Percentiles rank a stretch among this genome's conserved stretches.
Conservation (phyloP, 2,797 vertebrate genomes). For the Mormyrus hasselquistii region DNA sequence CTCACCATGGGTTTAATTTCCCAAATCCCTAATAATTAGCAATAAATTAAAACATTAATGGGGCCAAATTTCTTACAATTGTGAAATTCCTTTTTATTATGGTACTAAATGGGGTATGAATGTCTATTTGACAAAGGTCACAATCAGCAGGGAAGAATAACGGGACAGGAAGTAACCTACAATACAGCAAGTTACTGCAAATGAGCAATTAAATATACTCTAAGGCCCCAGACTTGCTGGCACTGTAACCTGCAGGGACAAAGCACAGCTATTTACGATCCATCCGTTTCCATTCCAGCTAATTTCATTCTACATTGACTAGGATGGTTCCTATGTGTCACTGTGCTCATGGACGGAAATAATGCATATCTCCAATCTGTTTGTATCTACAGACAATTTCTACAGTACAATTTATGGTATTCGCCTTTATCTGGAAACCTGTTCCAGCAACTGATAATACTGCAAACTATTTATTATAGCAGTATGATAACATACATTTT, state of each 20-base stretch:
- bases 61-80: background rate
- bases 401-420: background rate
- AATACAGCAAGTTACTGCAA: background rate
- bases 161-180: background rate
- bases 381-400: background rate
- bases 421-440: background rate
- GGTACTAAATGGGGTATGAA: background rate
- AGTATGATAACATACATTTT: constrained; percentile 5
- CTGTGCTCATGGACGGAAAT: background rate
- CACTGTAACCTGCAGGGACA: background rate
- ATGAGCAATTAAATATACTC: background rate
- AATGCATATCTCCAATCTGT: background rate
- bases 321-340: background rate
- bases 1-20: background rate
- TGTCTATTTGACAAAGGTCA: background rate
- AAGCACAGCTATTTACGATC: background rate
- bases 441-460: background rate
- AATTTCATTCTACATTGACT: background rate
- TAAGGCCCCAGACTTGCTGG: background rate
- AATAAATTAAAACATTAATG: constrained; percentile 5
- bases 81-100: background rate
- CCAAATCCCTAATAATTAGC: background rate
- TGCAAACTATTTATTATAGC: background rate
- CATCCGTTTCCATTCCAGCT: background rate
- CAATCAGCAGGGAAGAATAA: background rate